These are phyloP conservation scores for Chauna torquata DNA, from an alignment of 2,113 vertebrate species.

Conservation along the genomic window DNA sequence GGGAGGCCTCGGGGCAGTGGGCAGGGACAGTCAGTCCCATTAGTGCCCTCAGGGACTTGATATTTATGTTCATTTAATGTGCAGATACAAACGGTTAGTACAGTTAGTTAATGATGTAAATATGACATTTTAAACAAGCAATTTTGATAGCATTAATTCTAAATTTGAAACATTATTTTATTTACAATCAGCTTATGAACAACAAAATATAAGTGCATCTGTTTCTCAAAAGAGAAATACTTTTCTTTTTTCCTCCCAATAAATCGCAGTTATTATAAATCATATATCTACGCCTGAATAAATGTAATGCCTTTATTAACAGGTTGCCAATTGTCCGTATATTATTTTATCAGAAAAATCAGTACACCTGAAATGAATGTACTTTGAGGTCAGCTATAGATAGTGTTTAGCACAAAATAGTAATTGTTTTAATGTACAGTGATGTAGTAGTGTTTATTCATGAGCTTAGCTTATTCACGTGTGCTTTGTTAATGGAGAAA, in stretches of 20 bases:
- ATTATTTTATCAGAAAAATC: neutral
- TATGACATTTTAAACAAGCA: neutral
- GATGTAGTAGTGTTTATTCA: neutral
- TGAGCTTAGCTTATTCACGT: rapidly evolving
- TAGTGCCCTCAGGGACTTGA: neutral
- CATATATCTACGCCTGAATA: neutral
- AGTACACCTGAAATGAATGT: neutral
- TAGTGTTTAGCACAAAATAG: neutral
- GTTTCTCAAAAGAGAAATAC: neutral
- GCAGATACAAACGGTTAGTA: neutral
- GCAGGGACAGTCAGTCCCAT: neutral
- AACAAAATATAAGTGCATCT: neutral
- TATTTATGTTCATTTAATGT: neutral
- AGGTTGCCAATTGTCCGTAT: neutral
- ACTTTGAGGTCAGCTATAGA: neutral
- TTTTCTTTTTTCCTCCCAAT: neutral
- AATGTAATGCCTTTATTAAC: neutral
- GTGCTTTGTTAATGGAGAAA: neutral
- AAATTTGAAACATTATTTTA: neutral
- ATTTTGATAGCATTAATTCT: neutral
- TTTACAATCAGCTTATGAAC: neutral
- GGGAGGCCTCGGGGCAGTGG: neutral
- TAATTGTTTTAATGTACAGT: neutral
- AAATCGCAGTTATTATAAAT: neutral
- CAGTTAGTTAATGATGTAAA: neutral